phyloP scores from a whole-genome alignment of 2,797 vertebrate genomes.

The Rhinatrema bivittatum region DNA sequence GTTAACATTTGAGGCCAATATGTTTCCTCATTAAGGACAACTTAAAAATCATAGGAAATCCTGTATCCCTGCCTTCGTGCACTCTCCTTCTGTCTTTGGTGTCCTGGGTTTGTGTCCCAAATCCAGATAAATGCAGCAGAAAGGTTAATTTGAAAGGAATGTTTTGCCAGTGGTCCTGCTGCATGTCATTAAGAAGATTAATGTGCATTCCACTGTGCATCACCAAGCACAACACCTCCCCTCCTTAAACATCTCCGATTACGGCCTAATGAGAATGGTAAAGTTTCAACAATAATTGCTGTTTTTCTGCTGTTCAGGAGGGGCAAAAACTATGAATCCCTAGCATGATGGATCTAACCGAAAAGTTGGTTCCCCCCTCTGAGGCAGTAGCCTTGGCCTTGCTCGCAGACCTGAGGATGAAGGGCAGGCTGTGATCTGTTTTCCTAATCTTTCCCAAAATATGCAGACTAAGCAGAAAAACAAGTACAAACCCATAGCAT shows the following conservation, averaged over 20 bases:
- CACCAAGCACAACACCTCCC: slow-evolving; percentile 36
- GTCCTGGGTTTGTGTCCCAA: slow-evolving; percentile 46
- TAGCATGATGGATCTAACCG: slow-evolving; percentile 39
- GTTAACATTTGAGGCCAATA: slow-evolving; percentile 80
- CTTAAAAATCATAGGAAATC: slow-evolving; percentile 80
- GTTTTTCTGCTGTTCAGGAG: slow-evolving; percentile 32
- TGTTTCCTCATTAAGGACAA: slow-evolving; percentile 77
- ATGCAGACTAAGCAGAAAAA: too few species aligned
- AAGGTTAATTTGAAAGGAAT: slow-evolving; percentile 53
- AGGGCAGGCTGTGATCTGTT: slow-evolving; percentile 34
- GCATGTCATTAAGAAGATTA: slow-evolving; percentile 58
- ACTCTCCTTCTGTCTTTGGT: slow-evolving; percentile 43
- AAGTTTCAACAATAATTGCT: slow-evolving; percentile 40
- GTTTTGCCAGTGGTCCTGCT: slow-evolving; percentile 58
- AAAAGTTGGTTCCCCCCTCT: slow-evolving; percentile 21
- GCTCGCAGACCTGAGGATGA: too few species aligned
- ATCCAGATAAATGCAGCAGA: slow-evolving; percentile 49
- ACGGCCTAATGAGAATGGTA: slow-evolving; percentile 53
- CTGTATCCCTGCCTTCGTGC: slow-evolving; percentile 56
- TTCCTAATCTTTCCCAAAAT: too few species aligned
- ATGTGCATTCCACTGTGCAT: slow-evolving; percentile 51
- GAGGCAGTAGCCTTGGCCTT: too few species aligned
- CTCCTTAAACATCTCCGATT: slow-evolving; percentile 54
- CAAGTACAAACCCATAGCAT: too few species aligned
- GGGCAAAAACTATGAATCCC: slow-evolving; percentile 36